Base-by-base conservation (phyloP, 2,888 invertebrate genomes). In the Tenthredo distinguenda region DNA sequence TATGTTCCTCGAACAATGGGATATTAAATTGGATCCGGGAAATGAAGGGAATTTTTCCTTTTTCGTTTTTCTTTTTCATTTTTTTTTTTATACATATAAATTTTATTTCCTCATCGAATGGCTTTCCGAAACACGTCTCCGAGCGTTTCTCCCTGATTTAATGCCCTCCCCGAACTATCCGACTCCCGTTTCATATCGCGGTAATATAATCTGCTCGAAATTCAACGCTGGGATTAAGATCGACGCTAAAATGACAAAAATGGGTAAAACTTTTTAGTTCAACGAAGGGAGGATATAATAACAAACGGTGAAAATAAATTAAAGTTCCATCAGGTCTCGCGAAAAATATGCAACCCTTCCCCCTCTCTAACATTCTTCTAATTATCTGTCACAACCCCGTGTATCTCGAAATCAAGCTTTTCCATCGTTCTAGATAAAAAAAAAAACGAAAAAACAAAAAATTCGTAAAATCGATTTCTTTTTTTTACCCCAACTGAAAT, bases 1-100 rank as follows among this genome's bases (percentile, higher is more conserved):
- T 77, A 77, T 77, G 50, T 15, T 50, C 77, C 18, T 47, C 15
- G 55, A 77, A 77, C 77, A 77, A 77, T 77, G 55, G 31, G 77
- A 77, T 77, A 77, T 77, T 55, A 77, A 77, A 77, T 55, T 77
- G 77, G 50, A 77, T 77, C 55, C 34, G 31, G 34, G 18, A 18
- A 26, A 34, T 50, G 34, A n/a, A 77, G 18, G 37, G n/a, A 40
- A 43, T n/a, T 40, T 43, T 34, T 18, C 5, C 7, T 37, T 34
- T 18, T 1, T 71, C 12, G 47, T 3, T 47, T 47, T 34, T 31
- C 1, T 18, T 40, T 79, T 76, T n/a, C n/a, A n/a, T 5, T 47
- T 47, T 47, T 47, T 4, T 47, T 0, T 18, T 15, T 47, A 9
- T 40, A 18, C 6, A 50, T 40, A 81, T 37, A 62, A 40, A 65